Evolutionary conservation across 2,113 vertebrate species (phyloP), one percentile per base, ranked within the genome.

Genomic region (Nesogale talazaci): DNA sequence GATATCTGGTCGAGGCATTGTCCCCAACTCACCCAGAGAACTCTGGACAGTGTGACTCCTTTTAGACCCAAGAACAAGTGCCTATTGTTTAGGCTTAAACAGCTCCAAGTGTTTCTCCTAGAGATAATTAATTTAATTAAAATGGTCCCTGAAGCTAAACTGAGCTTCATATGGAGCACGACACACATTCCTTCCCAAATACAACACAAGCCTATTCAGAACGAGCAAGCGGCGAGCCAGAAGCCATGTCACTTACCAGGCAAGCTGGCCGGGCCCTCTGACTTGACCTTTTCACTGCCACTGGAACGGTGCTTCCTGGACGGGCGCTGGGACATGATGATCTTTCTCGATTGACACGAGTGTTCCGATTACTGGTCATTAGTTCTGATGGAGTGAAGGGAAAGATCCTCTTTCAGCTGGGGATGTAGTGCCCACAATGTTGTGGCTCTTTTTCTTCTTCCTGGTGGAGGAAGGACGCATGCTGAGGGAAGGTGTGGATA

Each of bases 51-150:
- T 38, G 83, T 1, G 23, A 46, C 85, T 84, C 74, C 75, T 94
- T 80, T 96, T 94, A 90, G 92, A 63, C 77, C 52, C 1, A 22
- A 88, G 92, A 96, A 97, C 97, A 97, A 97, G 95, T 38, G 67
- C 85, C 94, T 94, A 97, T 97, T 97, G 95, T 96, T 87, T 59
- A 65, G 94, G 29, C 67, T 93, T 81, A 81, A 97, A 87, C 42
- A 85, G 87, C 92, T 92, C 61, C 20, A 40, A 94, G 95, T 87
- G 94, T 96, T 95, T 94, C 94, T 96, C 95, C 94, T 93, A 90
- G 94, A 94, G 94, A 95, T 96, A 97, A 95, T 95, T 97, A 95
- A 97, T 95, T 97, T 97, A 97, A 97, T 97, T 97, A 97, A 97
- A 96, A 94, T 88, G 88, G 76, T 91, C 96, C 97, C 96, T 34